Evolutionary conservation across 2,113 vertebrate genomes (phyloP).

Genomic region (Archilochus colubris): DNA sequence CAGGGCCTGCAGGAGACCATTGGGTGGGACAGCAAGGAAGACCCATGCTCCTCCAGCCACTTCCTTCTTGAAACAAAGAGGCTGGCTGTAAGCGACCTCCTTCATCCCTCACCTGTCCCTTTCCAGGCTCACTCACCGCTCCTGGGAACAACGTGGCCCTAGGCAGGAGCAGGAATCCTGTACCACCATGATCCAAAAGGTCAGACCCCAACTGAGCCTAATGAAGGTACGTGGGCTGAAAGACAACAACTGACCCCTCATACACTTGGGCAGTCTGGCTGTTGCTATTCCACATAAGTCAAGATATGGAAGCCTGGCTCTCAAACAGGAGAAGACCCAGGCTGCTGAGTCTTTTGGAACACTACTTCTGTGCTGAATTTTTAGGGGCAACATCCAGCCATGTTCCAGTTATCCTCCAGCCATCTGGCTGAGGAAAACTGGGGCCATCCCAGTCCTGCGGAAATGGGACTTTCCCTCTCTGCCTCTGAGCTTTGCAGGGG

Average conservation of each 20-base stretch:
- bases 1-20: fast-evolving
- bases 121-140: neutral
- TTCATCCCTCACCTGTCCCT: neutral
- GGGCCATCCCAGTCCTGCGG: neutral
- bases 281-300: neutral
- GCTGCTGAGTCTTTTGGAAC: neutral
- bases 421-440: neutral
- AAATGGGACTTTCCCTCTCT: neutral
- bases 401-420: neutral
- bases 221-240: neutral
- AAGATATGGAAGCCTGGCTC: neutral
- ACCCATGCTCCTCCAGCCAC: neutral
- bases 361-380: neutral
- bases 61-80: neutral
- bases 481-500: neutral
- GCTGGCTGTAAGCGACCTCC: neutral
- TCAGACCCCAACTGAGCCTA: neutral
- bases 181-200: neutral
- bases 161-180: neutral
- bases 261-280: neutral
- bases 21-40: neutral
- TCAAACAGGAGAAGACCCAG: neutral
- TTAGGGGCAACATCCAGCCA: fast-evolving
- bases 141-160: fast-evolving
- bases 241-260: neutral